Evolutionary conservation across 2,888 invertebrate genomes (phyloP), one percentile per base, ranked within the genome.

Genomic region (Tanypteryx hageni): DNA sequence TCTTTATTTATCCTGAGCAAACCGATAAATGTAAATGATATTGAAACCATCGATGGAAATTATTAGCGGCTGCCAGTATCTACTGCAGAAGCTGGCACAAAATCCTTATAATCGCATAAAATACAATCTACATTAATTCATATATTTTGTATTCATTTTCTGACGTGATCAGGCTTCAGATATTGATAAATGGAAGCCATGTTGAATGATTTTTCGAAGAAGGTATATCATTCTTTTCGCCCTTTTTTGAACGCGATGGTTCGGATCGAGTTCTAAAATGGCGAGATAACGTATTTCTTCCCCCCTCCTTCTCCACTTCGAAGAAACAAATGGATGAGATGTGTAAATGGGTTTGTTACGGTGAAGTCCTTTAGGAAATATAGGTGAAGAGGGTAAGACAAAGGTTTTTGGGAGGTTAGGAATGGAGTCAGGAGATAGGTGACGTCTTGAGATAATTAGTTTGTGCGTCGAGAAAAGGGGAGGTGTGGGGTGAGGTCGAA

Each of bases 301-400:
- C 22, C 76, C 76, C 11, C 44, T 44, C 44, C 44, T 3, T 44
- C 44, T 44, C 44, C 44, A 44, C 44, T 44, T 22, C 76, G 76
- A 76, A 76, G 76, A 76, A 76, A 76, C 76, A 76, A 76, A 76
- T 76, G 76, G 64, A 86, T 86, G 59, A 61, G 61, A 61, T 64
- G 64, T 89, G 89, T 64, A 89, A 89, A 89, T 89, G 89, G 89
- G 44, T 89, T 89, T 44, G 64, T 61, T 89, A 64, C 89, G 16
- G 64, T 68, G 61, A 64, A 64, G 89, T 89, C 89, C 56, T 89
- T 89, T n/a, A 61, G 61, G 64, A 76, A 76, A 76, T 76, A 76
- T 76, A 76, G 76, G 76, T 76, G 76, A 16, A 58, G 89, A 64
- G 27, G 86, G 86, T 31, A 59, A 27, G 22, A 44, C 18, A 44